A percentile compares a stretch with the other conserved stretches of the same genome.
Evolutionary conservation across 2,113 vertebrate genomes (phyloP).

Genomic region (Himantopus leucocephalus): DNA sequence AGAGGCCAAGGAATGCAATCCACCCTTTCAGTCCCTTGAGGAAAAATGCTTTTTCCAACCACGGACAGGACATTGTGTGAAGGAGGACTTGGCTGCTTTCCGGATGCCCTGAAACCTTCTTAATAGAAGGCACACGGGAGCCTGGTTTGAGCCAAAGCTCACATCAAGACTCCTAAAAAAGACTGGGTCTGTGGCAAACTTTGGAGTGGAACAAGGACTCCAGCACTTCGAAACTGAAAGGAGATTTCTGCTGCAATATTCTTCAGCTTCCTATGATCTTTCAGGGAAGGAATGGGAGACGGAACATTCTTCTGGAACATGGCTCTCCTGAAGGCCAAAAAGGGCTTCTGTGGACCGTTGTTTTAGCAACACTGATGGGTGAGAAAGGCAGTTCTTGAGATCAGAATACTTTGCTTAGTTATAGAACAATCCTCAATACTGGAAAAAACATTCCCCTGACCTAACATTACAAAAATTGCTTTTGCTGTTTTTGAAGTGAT

Average conservation of each 20-base stretch:
- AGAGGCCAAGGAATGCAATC: constrained; percentile 30
- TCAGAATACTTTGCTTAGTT: neutral
- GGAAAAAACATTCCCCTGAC: neutral
- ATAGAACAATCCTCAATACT: neutral
- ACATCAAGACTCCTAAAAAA: neutral
- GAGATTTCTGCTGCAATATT: neutral
- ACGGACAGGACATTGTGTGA: neutral
- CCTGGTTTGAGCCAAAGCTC: neutral
- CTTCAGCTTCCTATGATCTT: neutral
- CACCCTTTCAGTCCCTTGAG: constrained; percentile 36
- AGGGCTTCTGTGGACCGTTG: neutral
- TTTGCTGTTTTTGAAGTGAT: neutral
- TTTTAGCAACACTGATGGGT: neutral
- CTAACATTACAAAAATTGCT: neutral
- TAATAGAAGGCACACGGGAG: neutral
- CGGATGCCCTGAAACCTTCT: neutral
- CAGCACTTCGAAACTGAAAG: neutral
- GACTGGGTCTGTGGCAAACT: neutral
- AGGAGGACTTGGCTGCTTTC: constrained; percentile 21
- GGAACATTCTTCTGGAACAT: neutral
- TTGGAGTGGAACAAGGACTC: neutral
- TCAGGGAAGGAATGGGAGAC: neutral
- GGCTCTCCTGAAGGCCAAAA: neutral
- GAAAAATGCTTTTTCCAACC: constrained; percentile 1
- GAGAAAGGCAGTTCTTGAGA: neutral